A percentile compares a stretch with the other conserved stretches of the same genome.
Conservation (phyloP, 2,888 invertebrate species). For the Labia minor region DNA sequence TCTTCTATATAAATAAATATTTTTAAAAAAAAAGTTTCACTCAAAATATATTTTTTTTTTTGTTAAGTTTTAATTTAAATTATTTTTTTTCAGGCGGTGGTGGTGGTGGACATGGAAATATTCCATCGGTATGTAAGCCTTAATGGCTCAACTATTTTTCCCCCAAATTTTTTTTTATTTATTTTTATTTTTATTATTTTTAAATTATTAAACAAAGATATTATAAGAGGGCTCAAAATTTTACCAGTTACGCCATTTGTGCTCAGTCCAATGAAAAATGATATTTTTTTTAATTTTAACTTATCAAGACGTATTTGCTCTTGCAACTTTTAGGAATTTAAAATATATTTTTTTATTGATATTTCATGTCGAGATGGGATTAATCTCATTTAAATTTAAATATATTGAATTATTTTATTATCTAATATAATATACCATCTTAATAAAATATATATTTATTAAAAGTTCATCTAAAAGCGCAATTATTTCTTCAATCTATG, state of each 20-base stretch:
- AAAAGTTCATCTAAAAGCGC: no score
- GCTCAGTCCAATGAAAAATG: neutral
- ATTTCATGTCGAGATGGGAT: no score
- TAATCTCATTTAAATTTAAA: no score
- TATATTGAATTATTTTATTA: no score
- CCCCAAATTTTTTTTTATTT: neutral
- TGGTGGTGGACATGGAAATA: constrained; percentile 33
- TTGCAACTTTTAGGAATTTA: no score
- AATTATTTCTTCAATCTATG: no score
- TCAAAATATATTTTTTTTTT: neutral
- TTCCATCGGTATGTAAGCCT: neutral
- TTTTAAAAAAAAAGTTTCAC: neutral
- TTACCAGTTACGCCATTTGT: neutral
- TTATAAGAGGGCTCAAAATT: constrained; percentile 15
- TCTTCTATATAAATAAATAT: no score
- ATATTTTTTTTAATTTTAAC: no score
- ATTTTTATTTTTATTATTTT: neutral
- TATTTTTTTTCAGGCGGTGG: constrained; percentile 30
- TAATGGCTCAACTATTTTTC: neutral
- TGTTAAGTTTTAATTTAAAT: constrained; percentile 1
- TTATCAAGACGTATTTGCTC: no score
- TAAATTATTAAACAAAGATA: neutral
- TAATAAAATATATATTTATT: no score
- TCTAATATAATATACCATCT: no score
- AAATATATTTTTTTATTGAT: no score